These are phyloP conservation scores for Hemistola chrysoprasaria DNA, from an alignment of 2,888 invertebrate genomes.

Conservation along the genomic window DNA sequence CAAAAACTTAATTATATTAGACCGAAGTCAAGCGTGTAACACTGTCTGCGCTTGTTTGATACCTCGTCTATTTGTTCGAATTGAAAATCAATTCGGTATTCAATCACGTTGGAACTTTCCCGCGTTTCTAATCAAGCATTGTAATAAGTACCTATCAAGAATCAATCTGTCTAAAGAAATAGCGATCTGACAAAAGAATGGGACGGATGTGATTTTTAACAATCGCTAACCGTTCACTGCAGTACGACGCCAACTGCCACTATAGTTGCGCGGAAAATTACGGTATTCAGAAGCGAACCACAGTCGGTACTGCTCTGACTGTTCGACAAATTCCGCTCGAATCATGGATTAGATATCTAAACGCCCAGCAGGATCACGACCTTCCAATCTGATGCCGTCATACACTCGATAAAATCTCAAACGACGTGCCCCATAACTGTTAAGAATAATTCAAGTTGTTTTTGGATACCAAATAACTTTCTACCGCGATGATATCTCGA, in stretches of 20 bases:
- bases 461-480: slow-evolving; percentile 28
- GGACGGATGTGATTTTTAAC: slow-evolving; percentile 63
- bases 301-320: slow-evolving; percentile 31
- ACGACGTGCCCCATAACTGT: slow-evolving; percentile 37
- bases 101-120: slow-evolving; percentile 70
- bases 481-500: slow-evolving; percentile 24
- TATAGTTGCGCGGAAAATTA: slow-evolving; percentile 41
- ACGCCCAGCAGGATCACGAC: slow-evolving; percentile 52
- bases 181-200: slow-evolving; percentile 66
- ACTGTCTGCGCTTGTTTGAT: slow-evolving; percentile 55
- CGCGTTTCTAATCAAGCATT: slow-evolving; percentile 68
- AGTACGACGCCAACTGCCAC: slow-evolving; percentile 39
- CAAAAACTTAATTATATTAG: slow-evolving; percentile 53
- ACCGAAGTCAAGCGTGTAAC: slow-evolving; percentile 51
- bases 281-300: slow-evolving; percentile 52
- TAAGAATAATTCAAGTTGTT: slow-evolving; percentile 40
- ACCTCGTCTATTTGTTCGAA: too few species aligned
- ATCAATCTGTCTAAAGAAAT: slow-evolving; percentile 70
- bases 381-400: slow-evolving; percentile 51
- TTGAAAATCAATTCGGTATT: slow-evolving; percentile 73
- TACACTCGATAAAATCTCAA: slow-evolving; percentile 45
- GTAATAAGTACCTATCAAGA: slow-evolving; percentile 62
- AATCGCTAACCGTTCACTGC: slow-evolving; percentile 68
- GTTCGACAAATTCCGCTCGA: slow-evolving; percentile 36
- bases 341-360: slow-evolving; percentile 39